phyloP scores from a whole-genome alignment of 1,140 invertebrate species.

The Harlomillsia oculata region DNA sequence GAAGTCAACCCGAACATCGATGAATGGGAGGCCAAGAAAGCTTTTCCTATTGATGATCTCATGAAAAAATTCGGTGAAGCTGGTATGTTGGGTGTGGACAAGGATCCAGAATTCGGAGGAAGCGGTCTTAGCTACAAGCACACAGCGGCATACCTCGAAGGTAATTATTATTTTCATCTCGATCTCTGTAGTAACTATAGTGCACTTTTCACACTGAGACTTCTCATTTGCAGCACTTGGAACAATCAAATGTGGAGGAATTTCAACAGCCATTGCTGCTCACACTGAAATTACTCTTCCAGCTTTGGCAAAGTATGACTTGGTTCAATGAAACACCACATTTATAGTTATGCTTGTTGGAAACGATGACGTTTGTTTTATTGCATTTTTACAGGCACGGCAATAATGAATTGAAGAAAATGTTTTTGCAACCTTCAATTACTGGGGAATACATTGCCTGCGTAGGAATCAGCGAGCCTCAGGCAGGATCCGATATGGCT shows the following conservation, averaged over 20 bases:
- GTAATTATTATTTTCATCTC: no score
- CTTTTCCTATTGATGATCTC: constrained; percentile 47
- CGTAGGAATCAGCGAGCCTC: constrained; percentile 50
- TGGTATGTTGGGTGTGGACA: constrained; percentile 48
- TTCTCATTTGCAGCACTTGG: constrained; percentile 51
- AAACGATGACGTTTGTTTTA: not conserved
- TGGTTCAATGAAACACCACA: not conserved
- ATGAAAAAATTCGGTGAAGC: constrained; percentile 50
- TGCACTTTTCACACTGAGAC: no score
- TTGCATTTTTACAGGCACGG: constrained; percentile 47
- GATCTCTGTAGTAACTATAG: no score
- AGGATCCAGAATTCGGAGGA: constrained; percentile 49
- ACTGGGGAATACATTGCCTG: constrained; percentile 49
- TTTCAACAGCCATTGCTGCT: constrained; percentile 38
- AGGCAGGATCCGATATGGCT: constrained; percentile 52
- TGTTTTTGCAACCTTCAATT: constrained; percentile 50
- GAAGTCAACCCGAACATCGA: constrained; percentile 55
- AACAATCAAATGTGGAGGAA: constrained; percentile 43
- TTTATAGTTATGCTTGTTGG: not conserved
- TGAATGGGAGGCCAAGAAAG: constrained; percentile 46
- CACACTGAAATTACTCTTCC: constrained; percentile 25
- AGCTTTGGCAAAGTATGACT: constrained; percentile 31
- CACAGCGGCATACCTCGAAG: constrained; percentile 47
- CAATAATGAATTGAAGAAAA: constrained; percentile 47
- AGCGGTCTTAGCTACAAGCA: constrained; percentile 51